Percentiles rank a stretch among this genome's conserved stretches.
phyloP scores from a whole-genome alignment of 2,113 vertebrate genomes.

The Murina feae region DNA sequence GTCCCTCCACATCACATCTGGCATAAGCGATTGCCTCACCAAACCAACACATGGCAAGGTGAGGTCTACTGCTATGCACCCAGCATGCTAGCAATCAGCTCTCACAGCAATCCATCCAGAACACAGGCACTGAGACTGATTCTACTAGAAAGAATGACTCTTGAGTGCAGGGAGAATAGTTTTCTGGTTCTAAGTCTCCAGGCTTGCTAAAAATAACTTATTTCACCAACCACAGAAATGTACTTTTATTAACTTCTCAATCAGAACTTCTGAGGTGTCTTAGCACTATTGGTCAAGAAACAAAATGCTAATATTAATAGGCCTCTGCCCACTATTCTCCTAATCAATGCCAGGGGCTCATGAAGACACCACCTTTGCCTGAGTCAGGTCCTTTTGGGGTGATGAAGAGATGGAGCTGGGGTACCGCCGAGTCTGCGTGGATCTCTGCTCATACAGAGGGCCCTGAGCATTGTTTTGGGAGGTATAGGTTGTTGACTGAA shows the following conservation, averaged over 20 bases:
- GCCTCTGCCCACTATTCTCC: not conserved
- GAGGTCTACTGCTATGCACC: constrained; percentile 15
- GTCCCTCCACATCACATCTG: not conserved
- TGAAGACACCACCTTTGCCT: constrained; percentile 87
- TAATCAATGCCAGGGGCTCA: not conserved
- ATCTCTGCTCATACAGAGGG: constrained; percentile 94
- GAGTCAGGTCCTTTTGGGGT: constrained; percentile 94
- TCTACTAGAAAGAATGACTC: not conserved
- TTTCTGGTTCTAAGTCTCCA: constrained; percentile 26
- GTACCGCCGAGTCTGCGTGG: constrained; percentile 90
- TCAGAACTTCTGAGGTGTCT: not conserved
- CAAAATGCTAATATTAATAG: not conserved
- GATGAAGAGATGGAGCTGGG: constrained; percentile 86
- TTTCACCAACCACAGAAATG: constrained; percentile 41
- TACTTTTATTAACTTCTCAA: not conserved
- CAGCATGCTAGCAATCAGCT: not conserved
- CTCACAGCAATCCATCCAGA: not conserved
- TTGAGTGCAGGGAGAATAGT: constrained; percentile 11
- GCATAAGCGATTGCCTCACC: not conserved
- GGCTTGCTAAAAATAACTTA: not conserved
- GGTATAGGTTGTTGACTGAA: constrained; percentile 85
- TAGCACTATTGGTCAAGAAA: constrained; percentile 20
- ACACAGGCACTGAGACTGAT: not conserved
- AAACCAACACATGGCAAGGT: not conserved
- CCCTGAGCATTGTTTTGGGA: constrained; percentile 87